phyloP scores from a whole-genome alignment of 2,797 vertebrate species.

The Ptychobarbus kaznakovi region DNA sequence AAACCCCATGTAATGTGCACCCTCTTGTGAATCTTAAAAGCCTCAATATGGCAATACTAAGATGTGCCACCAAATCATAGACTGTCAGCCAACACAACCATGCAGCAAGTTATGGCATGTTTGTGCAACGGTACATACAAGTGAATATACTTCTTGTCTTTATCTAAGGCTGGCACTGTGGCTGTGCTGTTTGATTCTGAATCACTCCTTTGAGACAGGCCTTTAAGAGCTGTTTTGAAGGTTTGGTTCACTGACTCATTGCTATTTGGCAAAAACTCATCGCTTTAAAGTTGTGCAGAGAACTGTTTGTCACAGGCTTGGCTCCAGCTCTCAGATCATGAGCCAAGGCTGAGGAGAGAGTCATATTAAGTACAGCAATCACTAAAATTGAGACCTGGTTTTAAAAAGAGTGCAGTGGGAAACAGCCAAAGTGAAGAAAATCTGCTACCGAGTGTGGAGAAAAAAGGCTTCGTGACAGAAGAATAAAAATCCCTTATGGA shows the following conservation, averaged over 20 bases:
- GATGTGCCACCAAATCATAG: too few relatives aligned
- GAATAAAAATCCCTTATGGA: not conserved
- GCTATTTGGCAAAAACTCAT: conserved; percentile 42
- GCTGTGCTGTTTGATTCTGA: conserved; percentile 35
- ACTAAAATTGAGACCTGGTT: conserved; percentile 15
- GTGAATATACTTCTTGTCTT: conserved; percentile 32
- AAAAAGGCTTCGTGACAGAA: not conserved
- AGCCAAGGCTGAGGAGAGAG: conserved; percentile 41
- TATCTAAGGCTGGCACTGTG: conserved; percentile 39
- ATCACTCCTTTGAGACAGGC: conserved; percentile 34
- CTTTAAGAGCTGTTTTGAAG: conserved; percentile 31
- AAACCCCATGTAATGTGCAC: not conserved
- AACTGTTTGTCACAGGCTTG: conserved; percentile 37
- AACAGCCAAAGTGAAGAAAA: conserved; percentile 9
- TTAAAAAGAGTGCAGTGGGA: conserved; percentile 8
- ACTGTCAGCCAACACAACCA: conserved; percentile 19
- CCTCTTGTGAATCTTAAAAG: not conserved
- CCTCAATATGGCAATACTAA: not conserved
- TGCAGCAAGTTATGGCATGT: conserved; percentile 15
- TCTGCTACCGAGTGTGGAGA: conserved; percentile 5
- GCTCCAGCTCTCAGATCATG: conserved; percentile 40
- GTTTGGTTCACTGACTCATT: conserved; percentile 41
- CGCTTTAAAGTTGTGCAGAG: conserved; percentile 32
- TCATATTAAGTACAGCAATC: conserved; percentile 13
- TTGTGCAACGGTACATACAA: conserved; percentile 35